Conservation (phyloP, 2,113 vertebrate species). For the Typhlomys cinereus region DNA sequence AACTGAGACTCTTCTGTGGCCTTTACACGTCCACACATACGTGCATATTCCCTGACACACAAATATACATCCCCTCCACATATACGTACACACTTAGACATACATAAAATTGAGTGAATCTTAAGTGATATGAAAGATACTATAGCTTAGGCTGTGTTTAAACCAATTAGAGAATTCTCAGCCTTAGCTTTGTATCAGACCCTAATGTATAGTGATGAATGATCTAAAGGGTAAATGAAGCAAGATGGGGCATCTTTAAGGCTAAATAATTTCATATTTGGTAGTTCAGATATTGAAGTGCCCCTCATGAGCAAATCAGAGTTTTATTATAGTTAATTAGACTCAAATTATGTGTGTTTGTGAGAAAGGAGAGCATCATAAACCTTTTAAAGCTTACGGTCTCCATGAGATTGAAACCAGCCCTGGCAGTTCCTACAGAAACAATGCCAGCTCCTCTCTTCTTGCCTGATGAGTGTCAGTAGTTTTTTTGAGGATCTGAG, state of each 20-base stretch:
- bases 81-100: not conserved
- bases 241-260: not conserved
- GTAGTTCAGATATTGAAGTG: slow-evolving; percentile 19
- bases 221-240: not conserved
- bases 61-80: too few relatives aligned
- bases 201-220: slow-evolving; percentile 12
- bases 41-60: too few relatives aligned
- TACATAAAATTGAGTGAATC: not conserved
- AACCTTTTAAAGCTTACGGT: not conserved
- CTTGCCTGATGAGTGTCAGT: not conserved
- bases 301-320: slow-evolving; percentile 22
- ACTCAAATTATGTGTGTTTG: not conserved
- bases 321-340: slow-evolving; percentile 25
- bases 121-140: slow-evolving; percentile 16
- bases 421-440: slow-evolving; percentile 27
- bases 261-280: slow-evolving; percentile 53
- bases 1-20: not conserved
- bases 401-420: not conserved
- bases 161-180: not conserved
- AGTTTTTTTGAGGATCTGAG: slow-evolving; percentile 10
- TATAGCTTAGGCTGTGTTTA: not conserved
- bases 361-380: not conserved
- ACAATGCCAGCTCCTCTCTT: not conserved
- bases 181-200: not conserved
- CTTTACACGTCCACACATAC: not conserved